Conservation (phyloP, 2,888 invertebrate species). For the Actias luna region DNA sequence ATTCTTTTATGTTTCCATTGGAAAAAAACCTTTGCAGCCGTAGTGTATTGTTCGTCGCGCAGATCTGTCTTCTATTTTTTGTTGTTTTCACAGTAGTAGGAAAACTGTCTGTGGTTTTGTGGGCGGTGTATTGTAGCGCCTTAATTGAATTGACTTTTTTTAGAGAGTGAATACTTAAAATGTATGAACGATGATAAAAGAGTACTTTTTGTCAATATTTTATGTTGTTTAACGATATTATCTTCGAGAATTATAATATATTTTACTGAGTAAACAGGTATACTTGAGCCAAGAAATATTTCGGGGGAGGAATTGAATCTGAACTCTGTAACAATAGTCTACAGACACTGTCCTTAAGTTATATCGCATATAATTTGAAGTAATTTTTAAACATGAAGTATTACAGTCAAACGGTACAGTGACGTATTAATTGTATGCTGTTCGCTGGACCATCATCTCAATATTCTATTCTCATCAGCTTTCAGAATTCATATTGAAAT, state of each 20-base stretch:
- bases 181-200: not conserved
- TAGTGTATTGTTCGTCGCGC: constrained; percentile 50
- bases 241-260: too few species aligned
- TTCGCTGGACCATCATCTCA: not conserved
- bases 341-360: too few species aligned
- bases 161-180: not conserved
- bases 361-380: too few species aligned
- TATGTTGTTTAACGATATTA: not conserved
- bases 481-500: not conserved
- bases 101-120: constrained; percentile 24
- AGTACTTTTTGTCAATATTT: not conserved
- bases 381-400: too few species aligned
- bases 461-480: not conserved
- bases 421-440: not conserved
- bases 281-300: too few species aligned
- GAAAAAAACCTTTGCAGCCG: constrained; percentile 43
- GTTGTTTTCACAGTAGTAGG: constrained; percentile 32
- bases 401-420: too few species aligned
- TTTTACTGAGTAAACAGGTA: too few species aligned
- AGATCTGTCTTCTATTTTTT: constrained; percentile 44
- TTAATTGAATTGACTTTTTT: constrained; percentile 13
- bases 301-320: too few species aligned
- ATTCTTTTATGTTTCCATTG: constrained; percentile 54
- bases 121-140: constrained; percentile 27
- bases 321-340: too few species aligned